phyloP scores from a whole-genome alignment of 64 coral and sea anemone genomes.

The Trachythela sp. region DNA sequence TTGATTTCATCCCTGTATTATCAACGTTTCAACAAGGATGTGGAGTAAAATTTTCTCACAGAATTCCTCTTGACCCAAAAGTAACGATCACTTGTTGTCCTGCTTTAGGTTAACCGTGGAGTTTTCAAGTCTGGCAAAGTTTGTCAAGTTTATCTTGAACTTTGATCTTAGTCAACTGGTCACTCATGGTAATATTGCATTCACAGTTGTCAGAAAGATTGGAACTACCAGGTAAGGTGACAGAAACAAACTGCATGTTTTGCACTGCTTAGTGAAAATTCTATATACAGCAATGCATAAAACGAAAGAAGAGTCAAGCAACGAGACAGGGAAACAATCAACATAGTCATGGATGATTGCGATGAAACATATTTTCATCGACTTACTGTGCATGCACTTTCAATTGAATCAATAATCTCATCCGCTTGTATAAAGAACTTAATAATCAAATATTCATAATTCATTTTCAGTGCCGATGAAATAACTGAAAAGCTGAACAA shows the following conservation, averaged over 20 bases:
- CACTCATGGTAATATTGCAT: neutral
- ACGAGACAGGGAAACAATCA: too few relatives aligned
- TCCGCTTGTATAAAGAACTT: too few relatives aligned
- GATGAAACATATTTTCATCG: too few relatives aligned
- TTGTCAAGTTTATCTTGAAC: neutral
- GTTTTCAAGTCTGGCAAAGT: constrained; percentile 14
- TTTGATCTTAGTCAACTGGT: neutral
- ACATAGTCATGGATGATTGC: too few relatives aligned
- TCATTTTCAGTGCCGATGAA: neutral
- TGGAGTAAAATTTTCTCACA: too few relatives aligned
- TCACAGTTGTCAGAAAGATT: neutral
- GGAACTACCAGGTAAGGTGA: neutral
- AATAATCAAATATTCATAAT: neutral
- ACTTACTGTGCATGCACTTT: too few relatives aligned
- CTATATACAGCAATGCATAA: neutral
- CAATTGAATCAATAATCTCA: too few relatives aligned
- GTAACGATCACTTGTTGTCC: neutral
- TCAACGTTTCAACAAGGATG: too few relatives aligned
- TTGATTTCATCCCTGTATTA: too few relatives aligned
- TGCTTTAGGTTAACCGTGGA: neutral
- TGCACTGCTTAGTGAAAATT: neutral
- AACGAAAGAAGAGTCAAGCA: too few relatives aligned
- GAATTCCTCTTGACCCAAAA: neutral
- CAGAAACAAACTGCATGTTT: neutral
- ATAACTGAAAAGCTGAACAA: neutral